Evolutionary conservation across 2,888 invertebrate genomes (phyloP), one percentile per base, ranked within the genome.

Genomic region (Callyntrura sp.): DNA sequence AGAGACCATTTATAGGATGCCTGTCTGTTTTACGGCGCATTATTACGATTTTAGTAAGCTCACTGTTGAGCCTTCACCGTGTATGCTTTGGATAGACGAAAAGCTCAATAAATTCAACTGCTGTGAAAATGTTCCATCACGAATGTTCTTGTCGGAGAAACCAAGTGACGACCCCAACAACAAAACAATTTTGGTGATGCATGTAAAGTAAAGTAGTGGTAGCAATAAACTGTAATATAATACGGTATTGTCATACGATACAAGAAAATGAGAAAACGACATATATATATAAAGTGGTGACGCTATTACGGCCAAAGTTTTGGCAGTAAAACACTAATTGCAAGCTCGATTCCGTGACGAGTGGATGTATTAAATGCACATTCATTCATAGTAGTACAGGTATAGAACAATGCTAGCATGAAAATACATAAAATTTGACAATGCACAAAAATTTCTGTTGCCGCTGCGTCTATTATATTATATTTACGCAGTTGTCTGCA

Each of bases 271-370:
- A 25, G 25, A 76, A 76, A 76, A 76, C 76, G 25, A 85, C 73
- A n/a, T 17, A 65, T 43, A 76, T 45, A 78, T 55, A 35, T 35
- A 35, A 4, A 55, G 28, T 9, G 48, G 28, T 23, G 6, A 76
- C 43, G 73, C 73, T 76, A 83, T 88, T 76, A 83, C 62, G 23
- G 88, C 57, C 23, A 65, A 86, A 79, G 11, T 83, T 78, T 82
- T 88, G 83, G 88, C 88, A 88, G 76, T 88, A 88, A 83, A 88
- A 88, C 78, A 76, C 83, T 88, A 88, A 88, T 88, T 83, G 76
- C 76, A 73, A 57, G 76, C 83, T 88, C 83, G 88, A 88, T 83
- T 88, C 83, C 88, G 88, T 88, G 88, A 88, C 88, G 83, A 48
- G 88, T 60, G 82, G 25, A 51, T 35, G 81, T 87, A 73, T 78